Evolutionary conservation across 2,113 vertebrate species (phyloP).

Genomic region (Hoplias malabaricus): DNA sequence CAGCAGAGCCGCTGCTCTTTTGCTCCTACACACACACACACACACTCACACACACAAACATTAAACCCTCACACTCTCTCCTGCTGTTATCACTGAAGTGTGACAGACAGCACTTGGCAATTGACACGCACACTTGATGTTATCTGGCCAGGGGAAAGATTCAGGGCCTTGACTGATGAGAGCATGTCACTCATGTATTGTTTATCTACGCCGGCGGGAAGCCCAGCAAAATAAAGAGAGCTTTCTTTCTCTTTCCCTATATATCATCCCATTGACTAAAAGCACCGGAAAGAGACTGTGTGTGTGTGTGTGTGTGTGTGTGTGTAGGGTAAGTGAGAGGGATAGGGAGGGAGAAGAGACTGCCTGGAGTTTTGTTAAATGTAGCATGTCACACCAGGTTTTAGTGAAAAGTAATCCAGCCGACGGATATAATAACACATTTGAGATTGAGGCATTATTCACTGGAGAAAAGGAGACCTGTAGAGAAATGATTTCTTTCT

Average conservation of each 20-base stretch:
- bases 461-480: background rate
- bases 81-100: constrained; percentile 91
- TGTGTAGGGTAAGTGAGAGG: constrained; percentile 20
- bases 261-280: constrained; percentile 51
- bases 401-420: constrained; percentile 39
- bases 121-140: constrained; percentile 91
- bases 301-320: constrained; percentile 45
- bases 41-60: constrained; percentile 28
- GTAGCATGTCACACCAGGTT: constrained; percentile 38
- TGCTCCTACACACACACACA: constrained; percentile 19
- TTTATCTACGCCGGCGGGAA: constrained; percentile 79
- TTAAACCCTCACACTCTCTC: constrained; percentile 35
- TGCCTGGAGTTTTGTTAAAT: constrained; percentile 41
- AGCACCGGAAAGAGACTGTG: constrained; percentile 26
- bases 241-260: constrained; percentile 72
- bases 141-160: constrained; percentile 85
- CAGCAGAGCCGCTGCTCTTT: background rate
- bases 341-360: constrained; percentile 18
- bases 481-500: background rate
- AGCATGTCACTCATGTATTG: constrained; percentile 88
- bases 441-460: background rate
- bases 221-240: constrained; percentile 58
- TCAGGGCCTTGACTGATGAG: constrained; percentile 84
- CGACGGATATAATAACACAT: background rate
- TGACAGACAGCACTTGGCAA: constrained; percentile 91